A percentile compares a stretch with the other conserved stretches of the same genome.
Conservation (phyloP, 1,140 invertebrate genomes). For the Heliconius melpomene region DNA sequence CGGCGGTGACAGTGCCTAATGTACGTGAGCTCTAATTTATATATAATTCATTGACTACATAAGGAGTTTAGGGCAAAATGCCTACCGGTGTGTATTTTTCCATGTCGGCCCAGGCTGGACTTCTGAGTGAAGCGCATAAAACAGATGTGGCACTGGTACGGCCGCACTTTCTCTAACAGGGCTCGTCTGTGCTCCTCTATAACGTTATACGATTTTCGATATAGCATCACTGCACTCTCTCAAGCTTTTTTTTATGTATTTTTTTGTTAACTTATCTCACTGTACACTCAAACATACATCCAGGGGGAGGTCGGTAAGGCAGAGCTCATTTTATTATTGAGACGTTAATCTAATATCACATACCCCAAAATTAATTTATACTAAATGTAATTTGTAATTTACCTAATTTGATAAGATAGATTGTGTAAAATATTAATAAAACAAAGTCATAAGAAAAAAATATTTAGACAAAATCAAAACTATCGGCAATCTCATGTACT, state of each 20-base stretch:
- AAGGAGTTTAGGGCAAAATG: constrained; percentile 80
- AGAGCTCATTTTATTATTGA: constrained; percentile 13
- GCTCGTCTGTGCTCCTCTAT: constrained; percentile 82
- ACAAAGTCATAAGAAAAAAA: neutral
- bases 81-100: constrained; percentile 82
- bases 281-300: constrained; percentile 63
- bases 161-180: constrained; percentile 83
- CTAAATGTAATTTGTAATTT: neutral
- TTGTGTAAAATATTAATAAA: neutral
- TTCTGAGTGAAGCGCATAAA: constrained; percentile 84
- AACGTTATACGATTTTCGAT: constrained; percentile 78
- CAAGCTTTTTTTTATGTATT: constrained; percentile 54
- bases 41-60: constrained; percentile 72
- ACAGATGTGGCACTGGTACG: constrained; percentile 84
- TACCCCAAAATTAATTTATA: neutral
- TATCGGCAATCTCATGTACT: neutral
- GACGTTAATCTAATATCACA: neutral
- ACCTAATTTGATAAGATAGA: neutral
- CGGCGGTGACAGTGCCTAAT: constrained; percentile 61
- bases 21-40: constrained; percentile 68
- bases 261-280: constrained; percentile 52
- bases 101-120: constrained; percentile 82
- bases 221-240: constrained; percentile 71
- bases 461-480: neutral
- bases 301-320: constrained; percentile 70